Conservation (phyloP, 2,113 vertebrate genomes). For the Phalacrocorax carbo region DNA sequence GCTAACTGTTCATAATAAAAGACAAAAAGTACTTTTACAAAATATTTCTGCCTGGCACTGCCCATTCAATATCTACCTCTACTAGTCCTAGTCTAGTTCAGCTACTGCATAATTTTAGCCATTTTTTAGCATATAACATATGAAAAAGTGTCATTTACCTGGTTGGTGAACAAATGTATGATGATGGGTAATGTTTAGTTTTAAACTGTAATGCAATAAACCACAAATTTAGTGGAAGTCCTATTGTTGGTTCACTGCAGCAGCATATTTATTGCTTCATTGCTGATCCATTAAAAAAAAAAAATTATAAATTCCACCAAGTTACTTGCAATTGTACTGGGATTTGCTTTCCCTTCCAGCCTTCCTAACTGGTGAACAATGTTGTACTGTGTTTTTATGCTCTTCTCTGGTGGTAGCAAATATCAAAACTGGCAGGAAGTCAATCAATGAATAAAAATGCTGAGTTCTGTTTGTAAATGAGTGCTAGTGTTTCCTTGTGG, state of each 20-base stretch:
- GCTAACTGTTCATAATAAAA: not conserved
- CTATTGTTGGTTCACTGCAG: constrained; percentile 35
- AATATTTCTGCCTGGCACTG: constrained; percentile 57
- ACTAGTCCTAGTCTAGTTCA: constrained; percentile 38
- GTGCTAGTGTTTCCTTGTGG: constrained; percentile 52
- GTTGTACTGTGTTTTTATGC: constrained; percentile 60
- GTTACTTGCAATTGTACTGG: constrained; percentile 51
- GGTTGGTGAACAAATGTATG: constrained; percentile 6
- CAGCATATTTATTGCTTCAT: constrained; percentile 41
- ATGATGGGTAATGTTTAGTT: constrained; percentile 16
- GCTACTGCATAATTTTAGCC: constrained; percentile 30
- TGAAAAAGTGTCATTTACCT: not conserved
- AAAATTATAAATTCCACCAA: constrained; percentile 10
- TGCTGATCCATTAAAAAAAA: not conserved
- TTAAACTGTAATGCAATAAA: constrained; percentile 64
- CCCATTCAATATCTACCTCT: constrained; percentile 62
- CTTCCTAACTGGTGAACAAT: constrained; percentile 39
- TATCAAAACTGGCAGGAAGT: constrained; percentile 47
- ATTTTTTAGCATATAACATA: constrained; percentile 12
- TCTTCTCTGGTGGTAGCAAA: constrained; percentile 54
- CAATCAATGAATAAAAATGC: constrained; percentile 62
- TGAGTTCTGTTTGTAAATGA: constrained; percentile 60
- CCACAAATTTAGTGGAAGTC: not conserved
- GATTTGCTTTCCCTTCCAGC: constrained; percentile 50
- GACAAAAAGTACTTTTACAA: not conserved